Percentiles rank a stretch among this genome's conserved stretches.
Evolutionary conservation across 2,113 vertebrate species (phyloP).

Genomic region (Myodes glareolus): DNA sequence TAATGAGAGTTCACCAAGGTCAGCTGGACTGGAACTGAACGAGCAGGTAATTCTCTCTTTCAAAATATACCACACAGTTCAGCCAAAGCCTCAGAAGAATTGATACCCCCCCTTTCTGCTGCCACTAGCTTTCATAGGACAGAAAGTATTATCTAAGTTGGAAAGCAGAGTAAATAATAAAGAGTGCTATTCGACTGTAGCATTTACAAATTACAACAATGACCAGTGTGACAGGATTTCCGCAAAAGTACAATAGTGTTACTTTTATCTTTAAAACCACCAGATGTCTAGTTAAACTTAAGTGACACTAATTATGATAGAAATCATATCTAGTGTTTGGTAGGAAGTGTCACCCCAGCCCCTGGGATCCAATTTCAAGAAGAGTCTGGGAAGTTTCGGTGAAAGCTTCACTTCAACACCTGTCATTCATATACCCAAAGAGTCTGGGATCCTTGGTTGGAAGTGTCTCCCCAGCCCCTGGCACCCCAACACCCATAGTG

Average conservation of each 20-base stretch:
- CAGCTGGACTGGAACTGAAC: too few species aligned
- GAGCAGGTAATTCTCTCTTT: neutral
- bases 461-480: too few species aligned
- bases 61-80: neutral
- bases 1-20: too few species aligned
- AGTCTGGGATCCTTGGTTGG: too few species aligned
- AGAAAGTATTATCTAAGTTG: neutral
- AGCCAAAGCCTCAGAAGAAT: neutral
- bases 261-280: neutral
- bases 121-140: neutral
- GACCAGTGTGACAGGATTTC: neutral
- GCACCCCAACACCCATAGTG: too few species aligned
- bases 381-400: too few species aligned
- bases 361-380: too few species aligned
- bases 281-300: neutral
- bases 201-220: neutral
- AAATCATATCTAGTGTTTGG: neutral
- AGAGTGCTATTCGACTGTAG: neutral
- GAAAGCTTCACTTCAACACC: too few species aligned
- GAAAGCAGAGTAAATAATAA: neutral
- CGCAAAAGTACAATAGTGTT: neutral
- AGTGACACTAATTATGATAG: neutral
- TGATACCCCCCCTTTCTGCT: rapidly evolving
- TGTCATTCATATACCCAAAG: too few species aligned
- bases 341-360: too few species aligned